These are phyloP conservation scores for Neoaliturus tenellus DNA, from an alignment of 2,888 invertebrate genomes.

Conservation along the genomic window DNA sequence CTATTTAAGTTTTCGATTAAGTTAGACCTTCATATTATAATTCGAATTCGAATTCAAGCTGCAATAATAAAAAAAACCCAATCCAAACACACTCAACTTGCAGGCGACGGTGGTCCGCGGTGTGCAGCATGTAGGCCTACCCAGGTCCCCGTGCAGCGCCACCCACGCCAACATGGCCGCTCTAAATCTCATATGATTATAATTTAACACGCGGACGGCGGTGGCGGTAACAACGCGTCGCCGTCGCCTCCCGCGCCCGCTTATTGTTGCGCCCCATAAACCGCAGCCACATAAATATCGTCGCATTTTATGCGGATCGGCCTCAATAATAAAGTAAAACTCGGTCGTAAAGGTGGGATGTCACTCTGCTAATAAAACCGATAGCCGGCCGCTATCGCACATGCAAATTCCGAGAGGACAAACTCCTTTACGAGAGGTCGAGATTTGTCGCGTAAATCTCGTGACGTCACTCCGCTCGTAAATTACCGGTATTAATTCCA, in stretches of 20 bases:
- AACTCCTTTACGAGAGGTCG: constrained; percentile 18
- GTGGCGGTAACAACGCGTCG: constrained; percentile 29
- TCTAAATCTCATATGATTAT: constrained; percentile 52
- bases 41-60: no score
- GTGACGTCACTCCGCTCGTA: constrained; percentile 3
- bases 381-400: background rate
- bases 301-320: constrained; percentile 43
- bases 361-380: constrained; percentile 47
- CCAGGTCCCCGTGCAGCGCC: background rate
- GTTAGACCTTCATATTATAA: no score
- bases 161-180: constrained; percentile 49
- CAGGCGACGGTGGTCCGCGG: background rate
- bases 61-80: no score
- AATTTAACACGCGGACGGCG: constrained; percentile 27
- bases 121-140: background rate
- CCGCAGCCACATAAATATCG: background rate
- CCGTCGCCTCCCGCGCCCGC: constrained; percentile 18
- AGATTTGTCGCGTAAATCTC: constrained; percentile 27
- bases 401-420: constrained; percentile 42
- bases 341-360: constrained; percentile 36
- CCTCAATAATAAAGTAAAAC: constrained; percentile 50
- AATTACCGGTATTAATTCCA: constrained; percentile 27
- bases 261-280: background rate
- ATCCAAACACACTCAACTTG: no score
- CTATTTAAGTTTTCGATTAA: no score